Base-by-base conservation (phyloP, 1,140 invertebrate species). In the Agraylea sexmaculata region DNA sequence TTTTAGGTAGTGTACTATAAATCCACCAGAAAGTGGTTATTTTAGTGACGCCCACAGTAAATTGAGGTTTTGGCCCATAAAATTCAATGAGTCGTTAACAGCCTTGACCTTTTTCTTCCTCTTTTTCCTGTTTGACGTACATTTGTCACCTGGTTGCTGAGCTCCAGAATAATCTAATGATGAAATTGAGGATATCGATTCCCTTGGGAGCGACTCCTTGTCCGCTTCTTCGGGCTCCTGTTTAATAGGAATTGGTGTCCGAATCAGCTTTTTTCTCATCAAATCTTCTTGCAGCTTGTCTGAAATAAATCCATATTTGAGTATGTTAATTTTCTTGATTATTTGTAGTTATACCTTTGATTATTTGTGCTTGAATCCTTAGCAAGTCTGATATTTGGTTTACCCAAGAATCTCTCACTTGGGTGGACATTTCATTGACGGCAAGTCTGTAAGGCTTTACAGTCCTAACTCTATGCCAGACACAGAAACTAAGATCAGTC, bases 401-500 rank as follows among this genome's bases (percentile, higher is more conserved):
- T 22, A 83, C 81, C 87, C 87, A 90, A 11, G 74, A 68, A 42
- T 81, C 74, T 47, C 74, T 80, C 46, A 78, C 77, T 23, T 82
- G 80, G 52, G 87, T 82, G 16, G 87, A 59, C 5, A 83, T 77
- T 51, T 85, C 91, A 5, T 80, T 87, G 42, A 87, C 87, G 45
- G n/a, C n/a, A n/a, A n/a, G n/a, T n/a, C n/a, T n/a, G n/a, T 64
- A 68, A 0, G 82, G 80, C 62, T 88, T 91, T 4, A 60, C 42
- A 40, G 58, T 66, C 43, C 87, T 71, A 56, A 91, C 89, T 22
- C 87, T 71, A 60, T 90, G 93, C 89, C 89, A 94, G 41, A 95
- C 89, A 62, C 90, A 87, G 60, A 94, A 94, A 63, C 88, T 89
- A n/a, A 83, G 82, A 17, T 77, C 74, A 40, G 77, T 83, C 48